Evolutionary conservation across 1,140 invertebrate genomes (phyloP).

Genomic region (Amphibalanus amphitrite): DNA sequence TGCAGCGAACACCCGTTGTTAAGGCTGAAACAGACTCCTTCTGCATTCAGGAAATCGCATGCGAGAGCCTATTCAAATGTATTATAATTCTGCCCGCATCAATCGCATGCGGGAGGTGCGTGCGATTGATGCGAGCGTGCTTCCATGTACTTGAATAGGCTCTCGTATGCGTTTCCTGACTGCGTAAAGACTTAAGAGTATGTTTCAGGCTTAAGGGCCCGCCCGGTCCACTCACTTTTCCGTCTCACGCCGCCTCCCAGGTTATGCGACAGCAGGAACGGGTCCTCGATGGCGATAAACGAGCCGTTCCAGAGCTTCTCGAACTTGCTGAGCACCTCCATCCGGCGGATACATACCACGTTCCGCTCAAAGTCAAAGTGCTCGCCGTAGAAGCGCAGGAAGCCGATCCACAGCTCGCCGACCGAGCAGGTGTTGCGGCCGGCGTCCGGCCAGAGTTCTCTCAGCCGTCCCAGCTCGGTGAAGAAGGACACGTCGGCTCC

Average conservation of each 20-base stretch:
- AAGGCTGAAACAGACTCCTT: too few relatives aligned
- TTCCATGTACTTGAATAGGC: too few relatives aligned
- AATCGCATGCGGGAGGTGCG: too few relatives aligned
- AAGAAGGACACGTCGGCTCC: constrained; percentile 35
- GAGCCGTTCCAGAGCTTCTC: constrained; percentile 40
- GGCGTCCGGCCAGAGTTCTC: constrained; percentile 28
- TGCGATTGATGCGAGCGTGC: too few relatives aligned
- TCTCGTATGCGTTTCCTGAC: too few relatives aligned
- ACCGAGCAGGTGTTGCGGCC: too few relatives aligned
- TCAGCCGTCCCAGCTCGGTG: constrained; percentile 22
- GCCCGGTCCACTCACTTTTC: constrained; percentile 35
- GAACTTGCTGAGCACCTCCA: constrained; percentile 29
- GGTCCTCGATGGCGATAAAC: constrained; percentile 42
- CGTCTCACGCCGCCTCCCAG: constrained; percentile 36
- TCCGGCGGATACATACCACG: constrained; percentile 37
- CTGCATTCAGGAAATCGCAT: too few relatives aligned
- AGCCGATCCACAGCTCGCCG: constrained; percentile 36
- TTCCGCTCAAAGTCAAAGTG: constrained; percentile 34
- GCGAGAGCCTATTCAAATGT: too few relatives aligned
- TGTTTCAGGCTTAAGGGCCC: too few relatives aligned
- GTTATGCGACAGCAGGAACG: constrained; percentile 41
- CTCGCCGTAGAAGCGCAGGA: constrained; percentile 38
- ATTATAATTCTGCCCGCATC: too few relatives aligned
- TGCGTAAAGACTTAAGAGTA: too few relatives aligned
- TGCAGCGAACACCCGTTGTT: too few relatives aligned